Evolutionary conservation across 2,888 invertebrate genomes (phyloP).

Genomic region (Drosophila merina): DNA sequence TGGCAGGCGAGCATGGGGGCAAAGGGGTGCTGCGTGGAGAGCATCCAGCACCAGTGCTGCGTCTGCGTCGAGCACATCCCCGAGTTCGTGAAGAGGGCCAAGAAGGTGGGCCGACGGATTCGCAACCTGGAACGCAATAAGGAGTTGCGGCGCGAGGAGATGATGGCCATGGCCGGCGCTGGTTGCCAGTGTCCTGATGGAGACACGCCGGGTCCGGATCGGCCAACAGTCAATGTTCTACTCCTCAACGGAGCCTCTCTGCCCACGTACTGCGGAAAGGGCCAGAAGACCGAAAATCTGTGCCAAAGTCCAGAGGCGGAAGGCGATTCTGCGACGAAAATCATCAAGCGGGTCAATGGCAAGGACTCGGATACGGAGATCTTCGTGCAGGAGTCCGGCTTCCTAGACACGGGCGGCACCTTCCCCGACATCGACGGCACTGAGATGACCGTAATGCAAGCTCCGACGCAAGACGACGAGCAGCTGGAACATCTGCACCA

Average conservation of each 20-base stretch:
- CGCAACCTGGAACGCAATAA: not conserved
- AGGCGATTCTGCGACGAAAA: not conserved
- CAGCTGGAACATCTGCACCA: not conserved
- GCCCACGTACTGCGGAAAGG: slow-evolving; percentile 36
- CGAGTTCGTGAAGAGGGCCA: slow-evolving; percentile 55
- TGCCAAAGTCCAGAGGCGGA: not conserved
- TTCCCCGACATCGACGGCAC: slow-evolving; percentile 55
- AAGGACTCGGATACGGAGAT: slow-evolving; percentile 52
- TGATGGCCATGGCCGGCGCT: not conserved
- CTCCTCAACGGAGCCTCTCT: slow-evolving; percentile 53
- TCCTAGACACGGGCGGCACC: slow-evolving; percentile 35
- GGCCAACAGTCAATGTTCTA: slow-evolving; percentile 52
- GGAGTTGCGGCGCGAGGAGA: not conserved
- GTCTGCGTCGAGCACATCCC: slow-evolving; percentile 68
- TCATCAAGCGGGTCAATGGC: slow-evolving; percentile 8
- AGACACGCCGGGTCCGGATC: not conserved
- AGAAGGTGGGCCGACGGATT: slow-evolving; percentile 27
- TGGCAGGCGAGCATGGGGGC: slow-evolving; percentile 67
- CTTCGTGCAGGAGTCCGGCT: slow-evolving; percentile 55
- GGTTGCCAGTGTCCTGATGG: slow-evolving; percentile 26
- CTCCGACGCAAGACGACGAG: slow-evolving; percentile 41
- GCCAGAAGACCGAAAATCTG: slow-evolving; percentile 1
- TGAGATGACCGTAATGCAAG: slow-evolving; percentile 49
- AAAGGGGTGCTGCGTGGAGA: slow-evolving; percentile 33
- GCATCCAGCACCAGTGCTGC: slow-evolving; percentile 53